Percentiles rank a stretch among this genome's conserved stretches.
These are phyloP conservation scores for Pegea sp. DNA, from an alignment of 23 tunicate genomes.

Conservation along the genomic window DNA sequence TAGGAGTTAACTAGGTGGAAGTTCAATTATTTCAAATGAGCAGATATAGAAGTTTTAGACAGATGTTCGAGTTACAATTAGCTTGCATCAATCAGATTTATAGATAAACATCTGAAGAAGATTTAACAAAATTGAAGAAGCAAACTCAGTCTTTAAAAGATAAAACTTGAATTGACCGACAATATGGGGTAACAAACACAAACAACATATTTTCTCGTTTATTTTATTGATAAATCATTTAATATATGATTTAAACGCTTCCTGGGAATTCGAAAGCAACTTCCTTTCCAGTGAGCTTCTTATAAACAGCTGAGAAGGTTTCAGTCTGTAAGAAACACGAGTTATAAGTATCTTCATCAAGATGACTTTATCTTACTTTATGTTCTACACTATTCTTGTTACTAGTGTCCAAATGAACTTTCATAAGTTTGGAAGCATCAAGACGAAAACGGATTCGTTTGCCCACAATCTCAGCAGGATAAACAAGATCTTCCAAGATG, in stretches of 20 bases:
- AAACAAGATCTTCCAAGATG: conserved; percentile 83
- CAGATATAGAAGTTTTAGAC: no score
- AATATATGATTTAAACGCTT: conserved; percentile 4
- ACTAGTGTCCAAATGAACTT: conserved; percentile 69
- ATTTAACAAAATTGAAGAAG: no score
- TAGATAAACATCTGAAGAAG: no score
- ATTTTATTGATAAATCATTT: neutral
- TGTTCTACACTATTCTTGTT: conserved; percentile 92
- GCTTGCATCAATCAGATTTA: no score
- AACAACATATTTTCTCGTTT: neutral
- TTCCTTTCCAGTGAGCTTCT: conserved; percentile 85
- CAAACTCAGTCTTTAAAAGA: no score
- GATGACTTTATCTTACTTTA: conserved; percentile 19
- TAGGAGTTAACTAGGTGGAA: no score
- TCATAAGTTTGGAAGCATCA: conserved; percentile 34
- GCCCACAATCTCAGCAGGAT: conserved; percentile 94
- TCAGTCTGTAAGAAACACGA: conserved; percentile 37
- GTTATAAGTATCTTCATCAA: neutral
- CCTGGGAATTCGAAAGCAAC: conserved; percentile 86
- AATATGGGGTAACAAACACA: no score
- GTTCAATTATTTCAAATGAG: no score
- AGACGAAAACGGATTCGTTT: conserved; percentile 51
- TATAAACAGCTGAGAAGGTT: conserved; percentile 77
- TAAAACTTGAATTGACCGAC: no score
- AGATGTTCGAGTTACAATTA: no score